Evolutionary conservation across 2,797 vertebrate genomes (phyloP), one percentile per base, ranked within the genome.

Genomic region (Erethizon dorsatum): DNA sequence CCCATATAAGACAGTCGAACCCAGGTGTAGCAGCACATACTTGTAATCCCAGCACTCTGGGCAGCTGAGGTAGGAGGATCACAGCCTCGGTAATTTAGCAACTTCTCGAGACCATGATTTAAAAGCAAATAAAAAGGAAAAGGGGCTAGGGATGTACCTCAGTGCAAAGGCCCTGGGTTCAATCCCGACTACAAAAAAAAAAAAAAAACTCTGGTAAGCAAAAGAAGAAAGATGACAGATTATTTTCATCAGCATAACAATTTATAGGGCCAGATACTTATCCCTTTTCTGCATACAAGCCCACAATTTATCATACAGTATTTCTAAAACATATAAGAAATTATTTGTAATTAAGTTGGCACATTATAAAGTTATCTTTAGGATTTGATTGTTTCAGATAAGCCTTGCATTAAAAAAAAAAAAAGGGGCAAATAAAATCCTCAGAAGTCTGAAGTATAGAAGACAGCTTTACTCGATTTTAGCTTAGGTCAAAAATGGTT

Each of bases 351-450:
- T 84, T 63, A 94, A 79, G 47, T n/a, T 61, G 50, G 3, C 11
- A 94, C 26, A 92, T 54, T 33, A 85, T 6, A 88, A 96, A 91
- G 77, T 85, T 92, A 92, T 75, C 33, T 90, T 90, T 57, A 96
- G 41, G 15, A 96, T 73, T 24, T 88, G 33, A 92, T 65, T 15
- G 9, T 80, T 22, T 78, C 28, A 91, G 31, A 33, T 11, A 59
- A 90, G 41, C 31, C 82, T 37, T 93, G 17, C 54, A 47, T 61
- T 71, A 37, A 69, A 88, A 88, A 83, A 45, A 71, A 84, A 88
- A 84, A 3, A 77, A n/a, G n/a, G 28, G 13, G 5, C 22, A 50
- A 92, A 67, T 31, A 26, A 56, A 31, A 80, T 67, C 71, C 22
- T 65, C 56, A 88, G 65, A 96, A 88, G 37, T 71, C 28, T 59